A percentile compares a stretch with the other conserved stretches of the same genome.
These are phyloP conservation scores for Tachysurus fulvidraco DNA, from an alignment of 2,113 vertebrate genomes.

Conservation along the genomic window DNA sequence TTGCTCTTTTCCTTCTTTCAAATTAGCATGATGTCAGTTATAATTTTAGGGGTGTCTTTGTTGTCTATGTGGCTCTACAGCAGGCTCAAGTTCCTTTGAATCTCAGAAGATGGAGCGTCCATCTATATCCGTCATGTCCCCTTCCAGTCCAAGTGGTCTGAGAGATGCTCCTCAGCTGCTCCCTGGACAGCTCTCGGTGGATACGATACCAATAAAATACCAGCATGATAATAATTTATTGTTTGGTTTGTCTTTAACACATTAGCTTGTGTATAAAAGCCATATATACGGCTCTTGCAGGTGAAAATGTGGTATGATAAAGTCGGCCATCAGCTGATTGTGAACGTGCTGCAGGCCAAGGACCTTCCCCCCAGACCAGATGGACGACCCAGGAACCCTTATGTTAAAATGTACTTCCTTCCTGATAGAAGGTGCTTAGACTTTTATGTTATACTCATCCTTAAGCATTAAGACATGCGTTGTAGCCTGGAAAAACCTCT, in stretches of 20 bases:
- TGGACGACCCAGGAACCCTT: conserved; percentile 91
- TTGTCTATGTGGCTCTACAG: conserved; percentile 56
- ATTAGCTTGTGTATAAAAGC: neutral
- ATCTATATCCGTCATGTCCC: conserved; percentile 95
- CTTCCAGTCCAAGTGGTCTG: conserved; percentile 90
- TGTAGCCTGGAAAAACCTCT: neutral
- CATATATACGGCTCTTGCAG: conserved; percentile 63
- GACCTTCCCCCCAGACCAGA: conserved; percentile 88
- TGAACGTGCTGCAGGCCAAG: conserved; percentile 91
- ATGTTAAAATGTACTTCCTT: conserved; percentile 99
- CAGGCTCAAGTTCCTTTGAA: conserved; percentile 99
- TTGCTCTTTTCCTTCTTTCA: neutral
- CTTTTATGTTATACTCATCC: neutral
- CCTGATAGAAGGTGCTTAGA: conserved; percentile 82
- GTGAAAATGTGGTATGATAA: conserved; percentile 98
- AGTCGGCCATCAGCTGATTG: conserved; percentile 94
- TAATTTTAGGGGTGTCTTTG: conserved; percentile 22
- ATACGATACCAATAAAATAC: conserved; percentile 10
- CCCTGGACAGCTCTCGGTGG: conserved; percentile 83
- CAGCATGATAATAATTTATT: neutral
- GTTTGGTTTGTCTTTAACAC: neutral
- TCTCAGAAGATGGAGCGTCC: conserved; percentile 99
- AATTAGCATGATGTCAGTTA: neutral
- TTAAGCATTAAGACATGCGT: neutral
- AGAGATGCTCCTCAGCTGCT: conserved; percentile 90